Base-by-base conservation (phyloP, 2,888 invertebrate genomes). In the Drosophila buzzatii region DNA sequence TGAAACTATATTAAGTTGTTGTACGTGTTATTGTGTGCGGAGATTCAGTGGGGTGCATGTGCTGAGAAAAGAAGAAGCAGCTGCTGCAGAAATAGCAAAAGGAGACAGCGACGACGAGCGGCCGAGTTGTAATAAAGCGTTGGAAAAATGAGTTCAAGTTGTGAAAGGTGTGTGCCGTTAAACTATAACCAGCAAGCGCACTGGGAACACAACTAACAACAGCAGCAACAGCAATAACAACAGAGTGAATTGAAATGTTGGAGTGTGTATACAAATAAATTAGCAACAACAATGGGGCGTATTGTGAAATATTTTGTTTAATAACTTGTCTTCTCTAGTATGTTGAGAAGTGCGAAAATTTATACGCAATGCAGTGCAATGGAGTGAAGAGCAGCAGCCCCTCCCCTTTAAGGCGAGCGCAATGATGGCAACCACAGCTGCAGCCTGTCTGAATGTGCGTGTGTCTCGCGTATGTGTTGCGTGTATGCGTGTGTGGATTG, bases 81-180 rank as follows among this genome's bases (percentile, higher is more conserved):
- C 87, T 77, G 75, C 73, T 81, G 87, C 84, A 87, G 73, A 87
- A 87, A 89, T 76, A 85, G 87, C 87, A 82, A 89, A 90, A 85
- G 89, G 90, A 89, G 83, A 85, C 82, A 76, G 66, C 81, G 67
- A 72, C 78, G 72, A 73, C 67, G 27, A 73, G 71, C 58, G 67
- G 68, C 55, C 76, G 27, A 78, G 68, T 68, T 67, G 31, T 72
- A 80, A 75, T 73, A 83, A 82, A 83, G 76, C 69, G 80, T 77
- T 74, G 73, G 75, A 81, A 91, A 92, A 90, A 91, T 91, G 91
- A 91, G 92, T 90, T 90, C 90, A 79, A 91, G 91, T 89, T 91
- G 92, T 90, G 91, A 91, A 91, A 91, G 91, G 91, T 91, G 91
- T 89, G 92, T 92, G 88, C 79, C 84, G 90, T 89, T 87, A 90